These are phyloP conservation scores for Cirrhinus molitorella DNA, from an alignment of 2,797 vertebrate genomes.

Conservation along the genomic window DNA sequence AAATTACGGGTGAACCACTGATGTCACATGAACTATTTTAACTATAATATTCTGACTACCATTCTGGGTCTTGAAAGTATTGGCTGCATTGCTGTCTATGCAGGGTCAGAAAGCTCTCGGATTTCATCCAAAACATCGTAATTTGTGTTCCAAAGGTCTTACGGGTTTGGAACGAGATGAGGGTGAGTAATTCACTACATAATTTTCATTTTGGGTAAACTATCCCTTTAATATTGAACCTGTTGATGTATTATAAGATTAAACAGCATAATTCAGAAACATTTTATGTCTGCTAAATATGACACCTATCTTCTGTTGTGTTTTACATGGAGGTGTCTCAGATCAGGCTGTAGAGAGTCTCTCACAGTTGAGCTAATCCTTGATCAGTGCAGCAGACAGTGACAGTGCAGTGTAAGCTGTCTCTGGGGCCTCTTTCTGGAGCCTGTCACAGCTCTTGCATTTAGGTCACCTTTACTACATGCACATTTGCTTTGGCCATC, in stretches of 20 bases:
- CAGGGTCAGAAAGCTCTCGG: too few relatives aligned
- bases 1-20: too few relatives aligned
- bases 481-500: conserved; percentile 55
- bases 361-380: conserved; percentile 45
- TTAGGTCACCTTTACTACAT: conserved; percentile 64
- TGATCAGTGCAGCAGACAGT: conserved; percentile 48
- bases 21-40: too few relatives aligned
- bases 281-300: not conserved
- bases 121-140: too few relatives aligned
- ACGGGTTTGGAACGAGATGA: too few relatives aligned
- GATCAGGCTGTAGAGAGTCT: conserved; percentile 23
- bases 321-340: conserved; percentile 17
- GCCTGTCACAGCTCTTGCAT: conserved; percentile 56
- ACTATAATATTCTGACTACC: too few relatives aligned
- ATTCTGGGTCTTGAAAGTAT: too few relatives aligned
- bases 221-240: not conserved
- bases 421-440: conserved; percentile 61
- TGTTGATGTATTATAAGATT: not conserved
- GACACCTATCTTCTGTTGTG: not conserved
- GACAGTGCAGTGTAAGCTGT: conserved; percentile 44
- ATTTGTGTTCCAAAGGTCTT: too few relatives aligned
- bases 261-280: not conserved
- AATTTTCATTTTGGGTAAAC: too few relatives aligned
- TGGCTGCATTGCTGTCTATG: too few relatives aligned
- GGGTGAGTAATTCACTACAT: too few relatives aligned